phyloP scores from a whole-genome alignment of 35 echinoderm and acorn worm species.

The Lytechinus variegatus region DNA sequence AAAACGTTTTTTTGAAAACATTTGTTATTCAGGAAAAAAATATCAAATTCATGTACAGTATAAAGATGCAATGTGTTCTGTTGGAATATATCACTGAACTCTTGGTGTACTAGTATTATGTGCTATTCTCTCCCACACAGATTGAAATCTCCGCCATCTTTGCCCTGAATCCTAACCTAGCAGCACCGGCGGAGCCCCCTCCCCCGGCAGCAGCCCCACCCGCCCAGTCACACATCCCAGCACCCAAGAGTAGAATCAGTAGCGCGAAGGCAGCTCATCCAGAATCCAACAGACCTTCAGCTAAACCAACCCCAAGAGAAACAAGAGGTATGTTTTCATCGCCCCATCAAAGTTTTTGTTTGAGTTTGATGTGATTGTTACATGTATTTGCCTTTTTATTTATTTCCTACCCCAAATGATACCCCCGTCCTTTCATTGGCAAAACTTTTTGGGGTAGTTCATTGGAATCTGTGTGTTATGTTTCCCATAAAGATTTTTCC shows the following conservation, averaged over 20 bases:
- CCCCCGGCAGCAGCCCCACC: conserved; percentile 51
- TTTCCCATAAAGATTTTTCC: too few species aligned
- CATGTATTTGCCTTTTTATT: too few species aligned
- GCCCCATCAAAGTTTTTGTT: too few species aligned
- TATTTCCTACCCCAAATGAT: too few species aligned
- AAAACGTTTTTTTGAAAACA: too few species aligned
- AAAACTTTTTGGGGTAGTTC: too few species aligned
- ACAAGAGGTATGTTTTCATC: conserved; percentile 59
- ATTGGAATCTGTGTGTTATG: too few species aligned
- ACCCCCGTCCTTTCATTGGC: too few species aligned
- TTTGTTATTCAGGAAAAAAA: too few species aligned
- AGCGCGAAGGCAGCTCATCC: conserved; percentile 66
- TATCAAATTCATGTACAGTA: too few species aligned
- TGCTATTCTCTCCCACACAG: conserved; percentile 49
- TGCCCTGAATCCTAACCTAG: conserved; percentile 78
- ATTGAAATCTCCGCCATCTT: conserved; percentile 78
- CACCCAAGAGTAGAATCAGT: conserved; percentile 62
- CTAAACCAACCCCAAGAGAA: conserved; percentile 61
- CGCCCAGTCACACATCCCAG: conserved; percentile 45
- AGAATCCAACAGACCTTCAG: conserved; percentile 55
- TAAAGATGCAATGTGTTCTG: too few species aligned
- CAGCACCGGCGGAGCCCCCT: conserved; percentile 53
- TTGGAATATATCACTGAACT: not conserved
- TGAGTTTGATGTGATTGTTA: too few species aligned
- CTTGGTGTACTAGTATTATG: not conserved